A percentile compares a stretch with the other conserved stretches of the same genome.
phyloP scores from a whole-genome alignment of 2,797 vertebrate genomes.

The Acipenser oxyrinchus region DNA sequence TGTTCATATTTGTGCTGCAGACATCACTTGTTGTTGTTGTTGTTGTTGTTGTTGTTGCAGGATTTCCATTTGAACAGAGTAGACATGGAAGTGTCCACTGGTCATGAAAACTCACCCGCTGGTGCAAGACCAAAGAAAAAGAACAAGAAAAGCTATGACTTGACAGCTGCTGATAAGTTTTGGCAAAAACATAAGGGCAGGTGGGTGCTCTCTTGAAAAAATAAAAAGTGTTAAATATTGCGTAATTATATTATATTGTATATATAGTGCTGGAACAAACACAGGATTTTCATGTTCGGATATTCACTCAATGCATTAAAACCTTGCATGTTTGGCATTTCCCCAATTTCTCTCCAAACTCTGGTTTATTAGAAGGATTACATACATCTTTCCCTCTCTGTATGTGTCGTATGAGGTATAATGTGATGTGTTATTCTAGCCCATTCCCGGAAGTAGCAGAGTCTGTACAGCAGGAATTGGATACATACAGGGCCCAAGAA shows the following conservation, averaged over 20 bases:
- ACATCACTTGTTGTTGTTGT: not conserved
- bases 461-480: conserved; percentile 90
- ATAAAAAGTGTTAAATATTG: too few species aligned
- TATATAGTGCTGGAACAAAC: too few species aligned
- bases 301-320: too few species aligned
- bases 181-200: conserved; percentile 98
- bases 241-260: too few species aligned
- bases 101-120: conserved; percentile 70
- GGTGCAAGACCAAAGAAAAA: conserved; percentile 95
- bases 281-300: too few species aligned
- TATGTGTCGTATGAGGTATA: not conserved
- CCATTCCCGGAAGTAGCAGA: conserved; percentile 96
- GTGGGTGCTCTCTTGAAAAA: conserved; percentile 45
- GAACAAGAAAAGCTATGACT: conserved; percentile 82
- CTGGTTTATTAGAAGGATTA: too few species aligned
- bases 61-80: conserved; percentile 93
- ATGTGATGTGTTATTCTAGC: conserved; percentile 49
- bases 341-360: too few species aligned
- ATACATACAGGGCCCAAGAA: conserved; percentile 90
- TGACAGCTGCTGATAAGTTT: conserved; percentile 85
- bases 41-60: conserved; percentile 42
- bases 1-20: too few species aligned
- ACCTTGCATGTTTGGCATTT: too few species aligned
- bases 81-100: conserved; percentile 76
- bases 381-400: too few species aligned